Evolutionary conservation across 2,113 vertebrate species (phyloP).

Genomic region (Ciconia maguari): DNA sequence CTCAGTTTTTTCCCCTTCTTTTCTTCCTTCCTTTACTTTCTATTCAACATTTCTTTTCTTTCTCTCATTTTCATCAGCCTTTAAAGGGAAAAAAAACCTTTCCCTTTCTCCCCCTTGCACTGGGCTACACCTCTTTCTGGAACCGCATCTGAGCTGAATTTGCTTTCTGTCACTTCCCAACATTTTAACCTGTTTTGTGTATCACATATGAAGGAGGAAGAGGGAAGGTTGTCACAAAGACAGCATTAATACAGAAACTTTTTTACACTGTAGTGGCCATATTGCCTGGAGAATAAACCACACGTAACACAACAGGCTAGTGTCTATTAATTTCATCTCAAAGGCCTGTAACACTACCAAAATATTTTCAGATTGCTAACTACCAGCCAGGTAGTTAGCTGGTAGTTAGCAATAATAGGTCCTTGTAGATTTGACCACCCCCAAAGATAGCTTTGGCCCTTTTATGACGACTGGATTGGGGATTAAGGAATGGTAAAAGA

Average conservation of each 20-base stretch:
- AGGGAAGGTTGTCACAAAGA: neutral
- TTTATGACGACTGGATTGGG: constrained; percentile 64
- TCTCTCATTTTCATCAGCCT: neutral
- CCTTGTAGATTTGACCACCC: constrained; percentile 70
- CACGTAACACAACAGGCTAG: constrained; percentile 23
- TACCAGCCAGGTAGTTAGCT: constrained; percentile 42
- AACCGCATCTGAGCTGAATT: neutral
- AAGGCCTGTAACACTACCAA: constrained; percentile 22
- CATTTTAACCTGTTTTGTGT: neutral
- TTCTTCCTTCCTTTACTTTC: neutral
- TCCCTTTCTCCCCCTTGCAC: neutral
- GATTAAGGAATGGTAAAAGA: constrained; percentile 38
- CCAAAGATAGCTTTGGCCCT: constrained; percentile 59
- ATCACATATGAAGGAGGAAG: neutral
- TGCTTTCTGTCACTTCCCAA: neutral
- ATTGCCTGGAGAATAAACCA: constrained; percentile 54
- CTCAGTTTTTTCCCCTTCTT: neutral
- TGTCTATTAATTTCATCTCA: constrained; percentile 47
- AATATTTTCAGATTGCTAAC: constrained; percentile 59
- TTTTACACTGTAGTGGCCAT: constrained; percentile 46
- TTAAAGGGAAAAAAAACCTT: neutral
- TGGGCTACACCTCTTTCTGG: neutral
- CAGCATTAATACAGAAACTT: neutral
- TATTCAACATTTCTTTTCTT: neutral
- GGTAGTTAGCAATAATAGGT: constrained; percentile 49